Evolutionary conservation across 1,140 invertebrate species (phyloP).

Genomic region (Microplitis demolitor): DNA sequence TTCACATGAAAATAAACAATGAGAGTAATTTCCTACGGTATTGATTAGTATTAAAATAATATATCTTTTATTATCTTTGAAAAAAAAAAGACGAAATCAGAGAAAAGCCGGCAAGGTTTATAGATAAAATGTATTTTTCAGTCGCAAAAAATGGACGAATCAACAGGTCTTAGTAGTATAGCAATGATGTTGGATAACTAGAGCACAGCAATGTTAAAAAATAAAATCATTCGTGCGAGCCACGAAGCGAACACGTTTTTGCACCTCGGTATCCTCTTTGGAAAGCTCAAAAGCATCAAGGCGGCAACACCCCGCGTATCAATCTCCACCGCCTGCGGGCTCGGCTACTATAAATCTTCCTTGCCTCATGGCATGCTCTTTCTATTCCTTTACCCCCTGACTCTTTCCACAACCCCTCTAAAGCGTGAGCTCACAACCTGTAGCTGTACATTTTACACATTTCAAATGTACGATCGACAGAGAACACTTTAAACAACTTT

Average conservation of each 20-base stretch:
- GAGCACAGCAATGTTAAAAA: not conserved
- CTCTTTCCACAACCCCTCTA: not conserved
- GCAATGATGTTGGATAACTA: constrained; percentile 8
- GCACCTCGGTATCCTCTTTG: not conserved
- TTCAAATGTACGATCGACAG: constrained; percentile 4
- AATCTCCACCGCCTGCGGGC: constrained; percentile 1
- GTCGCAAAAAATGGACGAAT: not conserved
- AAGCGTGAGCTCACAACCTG: constrained; percentile 16
- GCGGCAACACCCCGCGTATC: constrained; percentile 10
- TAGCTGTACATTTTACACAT: constrained; percentile 14
- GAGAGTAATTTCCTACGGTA: no score
- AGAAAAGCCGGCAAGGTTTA: not conserved
- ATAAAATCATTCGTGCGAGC: constrained; percentile 3
- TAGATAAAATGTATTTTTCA: no score
- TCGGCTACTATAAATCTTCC: constrained; percentile 8
- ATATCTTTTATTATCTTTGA: not conserved
- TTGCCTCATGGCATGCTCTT: not conserved
- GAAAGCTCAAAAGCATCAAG: not conserved
- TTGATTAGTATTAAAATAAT: no score
- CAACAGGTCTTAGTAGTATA: not conserved
- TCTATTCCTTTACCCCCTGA: not conserved
- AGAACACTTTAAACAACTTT: not conserved
- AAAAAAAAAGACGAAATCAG: not conserved
- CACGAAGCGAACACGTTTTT: not conserved
- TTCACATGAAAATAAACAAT: no score